Evolutionary conservation across 2,113 vertebrate species (phyloP).

Genomic region (Elgaria multicarinata): DNA sequence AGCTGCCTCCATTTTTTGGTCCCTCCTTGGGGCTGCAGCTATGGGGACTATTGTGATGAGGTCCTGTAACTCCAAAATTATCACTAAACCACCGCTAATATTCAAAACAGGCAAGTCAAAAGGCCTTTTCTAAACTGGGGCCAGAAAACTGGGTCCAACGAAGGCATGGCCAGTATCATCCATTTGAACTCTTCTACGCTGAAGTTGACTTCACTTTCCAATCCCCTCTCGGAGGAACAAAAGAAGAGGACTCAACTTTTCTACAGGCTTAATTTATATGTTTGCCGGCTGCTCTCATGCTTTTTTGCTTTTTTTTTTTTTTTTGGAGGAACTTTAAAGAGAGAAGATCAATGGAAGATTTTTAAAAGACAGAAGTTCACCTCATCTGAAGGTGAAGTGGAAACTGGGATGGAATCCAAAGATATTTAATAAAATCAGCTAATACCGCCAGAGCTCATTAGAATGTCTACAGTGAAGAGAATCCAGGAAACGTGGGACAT

Average conservation of each 20-base stretch:
- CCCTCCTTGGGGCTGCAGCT: too few species aligned
- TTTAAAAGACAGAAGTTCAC: slow-evolving; percentile 66
- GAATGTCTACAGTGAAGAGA: slow-evolving; percentile 15
- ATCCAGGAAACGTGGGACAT: neutral
- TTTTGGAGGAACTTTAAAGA: slow-evolving; percentile 66
- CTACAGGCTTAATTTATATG: slow-evolving; percentile 46
- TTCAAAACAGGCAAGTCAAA: neutral
- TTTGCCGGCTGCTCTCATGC: slow-evolving; percentile 59
- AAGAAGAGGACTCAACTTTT: slow-evolving; percentile 45
- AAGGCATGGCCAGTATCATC: slow-evolving; percentile 45
- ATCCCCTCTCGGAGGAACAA: slow-evolving; percentile 29
- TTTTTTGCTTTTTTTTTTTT: slow-evolving; percentile 48
- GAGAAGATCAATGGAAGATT: slow-evolving; percentile 69
- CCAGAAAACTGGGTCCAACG: neutral
- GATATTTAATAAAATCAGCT: slow-evolving; percentile 73
- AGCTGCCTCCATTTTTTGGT: too few species aligned
- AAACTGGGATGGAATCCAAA: slow-evolving; percentile 77
- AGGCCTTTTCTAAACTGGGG: neutral
- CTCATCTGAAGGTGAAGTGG: slow-evolving; percentile 76
- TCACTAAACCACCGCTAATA: too few species aligned
- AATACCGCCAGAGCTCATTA: slow-evolving; percentile 71
- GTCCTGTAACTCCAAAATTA: too few species aligned
- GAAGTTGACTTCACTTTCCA: slow-evolving; percentile 50
- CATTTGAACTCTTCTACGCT: slow-evolving; percentile 39
- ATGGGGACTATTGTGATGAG: too few species aligned